phyloP scores from a whole-genome alignment of 1,140 invertebrate genomes.

The Sarcophaga peregrina region DNA sequence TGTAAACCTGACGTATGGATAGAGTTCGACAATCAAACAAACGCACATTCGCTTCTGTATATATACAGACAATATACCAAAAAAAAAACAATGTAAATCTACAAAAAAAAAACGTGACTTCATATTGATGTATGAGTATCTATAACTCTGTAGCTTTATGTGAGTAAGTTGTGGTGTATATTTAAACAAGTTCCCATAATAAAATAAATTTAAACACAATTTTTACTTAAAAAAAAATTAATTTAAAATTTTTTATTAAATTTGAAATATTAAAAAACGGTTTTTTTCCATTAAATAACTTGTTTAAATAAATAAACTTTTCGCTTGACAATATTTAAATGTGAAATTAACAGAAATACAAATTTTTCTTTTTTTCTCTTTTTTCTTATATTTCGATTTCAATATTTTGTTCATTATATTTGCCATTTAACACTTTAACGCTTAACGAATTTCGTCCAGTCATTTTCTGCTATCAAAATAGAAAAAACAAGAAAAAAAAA shows the following conservation, averaged over 20 bases:
- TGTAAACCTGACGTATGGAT: no score
- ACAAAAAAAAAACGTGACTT: no score
- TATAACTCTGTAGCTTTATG: neutral
- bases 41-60: no score
- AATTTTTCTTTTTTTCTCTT: neutral
- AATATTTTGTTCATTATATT: neutral
- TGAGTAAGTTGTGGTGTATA: neutral
- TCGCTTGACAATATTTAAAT: slow-evolving; percentile 2
- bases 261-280: neutral
- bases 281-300: neutral
- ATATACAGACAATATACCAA: no score
- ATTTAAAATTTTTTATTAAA: neutral
- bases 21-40: no score
- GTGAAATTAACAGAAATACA: neutral
- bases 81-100: no score
- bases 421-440: neutral
- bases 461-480: neutral
- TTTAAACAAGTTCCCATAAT: neutral
- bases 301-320: neutral
- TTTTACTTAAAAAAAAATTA: no score
- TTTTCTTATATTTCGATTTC: neutral
- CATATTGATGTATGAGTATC: neutral
- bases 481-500: neutral
- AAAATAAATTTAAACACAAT: neutral
- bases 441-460: neutral